Evolutionary conservation across 2,797 vertebrate genomes (phyloP).

Genomic region (Hylomyscus alleni): DNA sequence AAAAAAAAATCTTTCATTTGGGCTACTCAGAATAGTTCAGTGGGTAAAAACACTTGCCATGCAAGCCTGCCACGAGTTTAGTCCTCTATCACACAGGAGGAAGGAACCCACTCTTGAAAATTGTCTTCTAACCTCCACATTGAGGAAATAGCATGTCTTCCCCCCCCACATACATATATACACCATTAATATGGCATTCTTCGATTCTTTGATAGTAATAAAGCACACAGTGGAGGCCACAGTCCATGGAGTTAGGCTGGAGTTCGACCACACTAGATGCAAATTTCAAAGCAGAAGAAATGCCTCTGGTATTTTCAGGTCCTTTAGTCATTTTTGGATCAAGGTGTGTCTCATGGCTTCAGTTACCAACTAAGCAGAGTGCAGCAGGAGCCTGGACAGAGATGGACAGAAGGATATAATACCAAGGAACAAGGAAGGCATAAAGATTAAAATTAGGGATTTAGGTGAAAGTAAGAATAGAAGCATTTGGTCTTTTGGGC

Average conservation of each 20-base stretch:
- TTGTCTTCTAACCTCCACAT: not conserved
- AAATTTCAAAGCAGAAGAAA: not conserved
- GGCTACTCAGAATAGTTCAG: not conserved
- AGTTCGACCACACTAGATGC: not conserved
- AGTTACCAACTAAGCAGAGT: not conserved
- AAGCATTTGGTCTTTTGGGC: not conserved
- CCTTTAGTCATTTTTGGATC: conserved; percentile 8
- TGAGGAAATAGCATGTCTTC: not conserved
- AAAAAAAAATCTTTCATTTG: not conserved
- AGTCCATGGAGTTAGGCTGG: not conserved
- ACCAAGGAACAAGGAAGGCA: not conserved
- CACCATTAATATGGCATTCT: not conserved
- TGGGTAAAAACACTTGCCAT: not conserved
- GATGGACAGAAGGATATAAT: not conserved
- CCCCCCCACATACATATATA: not conserved
- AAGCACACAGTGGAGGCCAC: not conserved
- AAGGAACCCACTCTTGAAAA: not conserved
- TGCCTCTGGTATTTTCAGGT: not conserved
- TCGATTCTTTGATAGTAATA: not conserved
- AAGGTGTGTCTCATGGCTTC: not conserved
- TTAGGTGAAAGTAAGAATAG: not conserved
- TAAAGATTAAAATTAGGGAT: conserved; percentile 14
- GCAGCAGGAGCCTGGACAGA: not conserved
- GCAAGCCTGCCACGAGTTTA: no score
- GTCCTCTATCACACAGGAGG: not conserved